These are phyloP conservation scores for Chaetophractus vellerosus DNA, from an alignment of 2,797 vertebrate genomes.

Conservation along the genomic window DNA sequence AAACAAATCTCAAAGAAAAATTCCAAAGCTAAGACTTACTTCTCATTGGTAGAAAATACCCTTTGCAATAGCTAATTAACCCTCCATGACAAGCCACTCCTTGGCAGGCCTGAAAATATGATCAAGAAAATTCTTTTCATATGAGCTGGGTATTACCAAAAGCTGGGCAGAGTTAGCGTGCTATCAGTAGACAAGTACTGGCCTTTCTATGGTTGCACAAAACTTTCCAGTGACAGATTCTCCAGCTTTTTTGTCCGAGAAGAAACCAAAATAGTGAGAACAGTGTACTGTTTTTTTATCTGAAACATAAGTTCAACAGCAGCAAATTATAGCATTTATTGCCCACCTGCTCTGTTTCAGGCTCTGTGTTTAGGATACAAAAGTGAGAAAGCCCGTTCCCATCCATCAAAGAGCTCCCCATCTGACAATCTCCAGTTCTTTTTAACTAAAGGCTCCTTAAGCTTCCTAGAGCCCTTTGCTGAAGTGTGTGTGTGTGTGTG, in stretches of 20 bases:
- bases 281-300: constrained; percentile 19
- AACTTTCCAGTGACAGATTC: constrained; percentile 57
- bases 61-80: constrained; percentile 25
- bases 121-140: constrained; percentile 72
- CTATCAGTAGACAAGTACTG: neutral
- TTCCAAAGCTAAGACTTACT: neutral
- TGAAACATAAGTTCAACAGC: neutral
- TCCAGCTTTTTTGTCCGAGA: constrained; percentile 32
- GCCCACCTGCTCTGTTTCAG: neutral
- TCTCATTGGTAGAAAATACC: constrained; percentile 6
- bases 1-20: constrained; percentile 35
- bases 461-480: neutral
- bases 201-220: constrained; percentile 3
- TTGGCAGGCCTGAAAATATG: constrained; percentile 40
- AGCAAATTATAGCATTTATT: neutral
- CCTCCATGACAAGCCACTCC: neutral
- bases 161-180: constrained; percentile 46
- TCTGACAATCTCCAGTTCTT: neutral
- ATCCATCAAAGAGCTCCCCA: neutral
- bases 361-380: neutral
- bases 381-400: neutral
- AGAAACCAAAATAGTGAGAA: constrained; percentile 16
- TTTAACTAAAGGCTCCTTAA: neutral
- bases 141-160: constrained; percentile 69
- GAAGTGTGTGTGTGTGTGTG: neutral